phyloP scores from a whole-genome alignment of 2,888 invertebrate genomes.

The Tinea trinotella region DNA sequence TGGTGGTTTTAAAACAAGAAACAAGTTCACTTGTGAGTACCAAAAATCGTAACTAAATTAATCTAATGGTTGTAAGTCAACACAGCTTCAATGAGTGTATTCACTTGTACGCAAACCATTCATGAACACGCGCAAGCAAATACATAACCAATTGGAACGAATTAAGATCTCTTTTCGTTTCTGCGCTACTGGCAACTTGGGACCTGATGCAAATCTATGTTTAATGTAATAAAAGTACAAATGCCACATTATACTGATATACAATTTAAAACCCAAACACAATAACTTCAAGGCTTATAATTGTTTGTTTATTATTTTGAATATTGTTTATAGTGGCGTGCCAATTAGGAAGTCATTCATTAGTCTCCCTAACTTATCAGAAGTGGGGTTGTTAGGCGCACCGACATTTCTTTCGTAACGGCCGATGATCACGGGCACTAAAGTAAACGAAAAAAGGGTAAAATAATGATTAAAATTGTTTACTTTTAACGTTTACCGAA shows the following conservation, averaged over 20 bases:
- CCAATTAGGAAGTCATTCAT: conserved; percentile 73
- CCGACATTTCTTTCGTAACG: conserved; percentile 54
- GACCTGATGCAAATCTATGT: conserved; percentile 20
- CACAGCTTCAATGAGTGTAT: neutral
- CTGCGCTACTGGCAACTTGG: conserved; percentile 19
- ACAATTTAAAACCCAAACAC: conserved; percentile 57
- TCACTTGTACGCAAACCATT: conserved; percentile 1
- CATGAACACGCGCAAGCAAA: neutral
- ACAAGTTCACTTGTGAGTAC: too few relatives aligned
- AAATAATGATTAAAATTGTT: neutral
- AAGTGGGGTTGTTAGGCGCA: conserved; percentile 65
- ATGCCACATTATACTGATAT: conserved; percentile 32
- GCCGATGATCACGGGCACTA: conserved; percentile 27
- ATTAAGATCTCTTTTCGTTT: conserved; percentile 42
- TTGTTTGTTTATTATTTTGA: conserved; percentile 46
- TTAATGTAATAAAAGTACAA: conserved; percentile 2
- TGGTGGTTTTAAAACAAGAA: too few relatives aligned
- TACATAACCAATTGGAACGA: conserved; percentile 29
- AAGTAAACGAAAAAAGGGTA: neutral
- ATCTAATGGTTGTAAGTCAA: neutral
- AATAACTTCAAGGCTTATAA: conserved; percentile 60
- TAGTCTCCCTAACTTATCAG: conserved; percentile 72
- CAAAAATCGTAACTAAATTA: neutral
- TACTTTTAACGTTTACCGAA: conserved; percentile 6
- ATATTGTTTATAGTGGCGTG: conserved; percentile 62